Evolutionary conservation across 53 echinoderm and acorn worm species (phyloP).

Genomic region (Henricia sp.): DNA sequence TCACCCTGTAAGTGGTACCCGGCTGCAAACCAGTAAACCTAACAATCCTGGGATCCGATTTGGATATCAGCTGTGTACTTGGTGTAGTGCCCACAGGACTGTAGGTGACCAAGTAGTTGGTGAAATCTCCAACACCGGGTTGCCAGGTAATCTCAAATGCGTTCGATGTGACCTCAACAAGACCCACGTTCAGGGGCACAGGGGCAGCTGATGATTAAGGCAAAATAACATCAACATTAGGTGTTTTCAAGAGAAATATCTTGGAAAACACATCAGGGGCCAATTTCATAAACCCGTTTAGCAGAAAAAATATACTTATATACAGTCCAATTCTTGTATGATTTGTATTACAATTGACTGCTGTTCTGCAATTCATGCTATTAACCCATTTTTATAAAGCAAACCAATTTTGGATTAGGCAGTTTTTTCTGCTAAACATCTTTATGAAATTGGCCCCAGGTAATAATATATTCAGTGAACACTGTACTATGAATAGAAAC

Average conservation of each 20-base stretch:
- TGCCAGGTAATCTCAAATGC: constrained; percentile 63
- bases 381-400: too few species aligned
- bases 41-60: constrained; percentile 20
- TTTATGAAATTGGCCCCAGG: too few species aligned
- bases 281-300: not conserved
- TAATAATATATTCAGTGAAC: too few species aligned
- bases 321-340: too few species aligned
- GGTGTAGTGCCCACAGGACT: constrained; percentile 26
- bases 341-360: too few species aligned
- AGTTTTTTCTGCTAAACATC: too few species aligned
- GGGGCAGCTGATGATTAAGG: constrained; percentile 30
- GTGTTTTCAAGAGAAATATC: not conserved
- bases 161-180: constrained; percentile 17
- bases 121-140: constrained; percentile 60
- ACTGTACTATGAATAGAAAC: too few species aligned
- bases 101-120: constrained; percentile 59
- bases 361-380: too few species aligned
- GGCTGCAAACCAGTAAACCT: constrained; percentile 35
- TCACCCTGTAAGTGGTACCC: constrained; percentile 41
- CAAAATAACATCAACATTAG: not conserved
- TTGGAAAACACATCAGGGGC: not conserved
- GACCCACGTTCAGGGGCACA: constrained; percentile 35
- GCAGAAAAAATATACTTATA: not conserved
- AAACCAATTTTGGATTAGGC: too few species aligned
- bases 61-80: constrained; percentile 21